Base-by-base conservation (phyloP, 2,797 vertebrate species). In the Petrocephalus schoutedeni region DNA sequence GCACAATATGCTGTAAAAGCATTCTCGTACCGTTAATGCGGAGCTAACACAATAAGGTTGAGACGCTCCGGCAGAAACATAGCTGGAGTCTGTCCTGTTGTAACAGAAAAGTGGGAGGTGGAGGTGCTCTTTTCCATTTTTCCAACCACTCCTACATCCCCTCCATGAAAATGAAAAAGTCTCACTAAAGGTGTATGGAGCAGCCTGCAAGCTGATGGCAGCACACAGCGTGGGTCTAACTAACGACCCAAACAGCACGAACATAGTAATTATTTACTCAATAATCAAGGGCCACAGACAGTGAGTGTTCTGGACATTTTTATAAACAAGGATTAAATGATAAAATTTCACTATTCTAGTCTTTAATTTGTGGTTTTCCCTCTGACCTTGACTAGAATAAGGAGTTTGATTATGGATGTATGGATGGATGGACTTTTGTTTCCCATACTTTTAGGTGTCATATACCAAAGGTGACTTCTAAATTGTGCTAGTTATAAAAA, bases 1-100 rank as follows among this genome's bases (percentile, higher is more conserved):
- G 80, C 80, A 83, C 80, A 51, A 54, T 54, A 54, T 83, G 21
- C 80, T 83, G 49, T 54, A 83, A 83, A 83, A 83, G 45, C 71
- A 83, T 54, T 83, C 23, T 8, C 1, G 80, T 54, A 23, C 80
- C 53, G 77, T 83, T 83, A 83, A 83, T 83, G 51, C 80, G 53
- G 45, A 16, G 9, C 49, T 54, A 83, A 83, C 45, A 8, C 45
- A 54, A 53, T 83, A 54, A 54, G 16, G 9, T 4, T 54, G 49
- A 54, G 53, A 83, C n/a, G 36, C 21, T 83, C 9, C 53, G 45
- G 12, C 41, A 83, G 80, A 83, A 83, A 83, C 80, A 14, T 10
- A 49, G 9, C 45, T n/a, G 53, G 49, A 51, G n/a, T 83, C 80
- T 83, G 45, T 54, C 21, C 45, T 54, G 8, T 9, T 83, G n/a